Percentiles rank a stretch among this genome's conserved stretches.
Evolutionary conservation across 2,888 invertebrate species (phyloP).

Genomic region (Caenorhabditis plicata): DNA sequence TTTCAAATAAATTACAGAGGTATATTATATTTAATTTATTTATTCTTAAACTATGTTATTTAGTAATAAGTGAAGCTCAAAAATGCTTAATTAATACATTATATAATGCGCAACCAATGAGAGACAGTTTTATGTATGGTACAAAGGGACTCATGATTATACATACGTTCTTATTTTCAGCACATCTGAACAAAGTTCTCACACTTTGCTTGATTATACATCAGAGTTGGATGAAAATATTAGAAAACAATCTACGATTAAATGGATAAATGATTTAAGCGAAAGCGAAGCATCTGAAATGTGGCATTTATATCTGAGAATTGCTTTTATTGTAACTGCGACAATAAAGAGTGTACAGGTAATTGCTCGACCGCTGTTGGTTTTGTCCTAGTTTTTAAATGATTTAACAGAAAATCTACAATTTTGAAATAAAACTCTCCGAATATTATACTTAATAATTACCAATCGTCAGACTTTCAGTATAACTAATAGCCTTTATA

Average conservation of each 20-base stretch:
- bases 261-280: constrained; percentile 12
- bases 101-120: constrained; percentile 13
- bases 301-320: constrained; percentile 41
- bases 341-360: constrained; percentile 25
- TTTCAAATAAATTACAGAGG: neutral
- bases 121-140: constrained; percentile 6
- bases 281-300: constrained; percentile 15
- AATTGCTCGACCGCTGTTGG: no score
- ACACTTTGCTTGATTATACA: neutral
- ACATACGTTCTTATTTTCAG: constrained; percentile 4
- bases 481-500: no score
- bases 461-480: no score
- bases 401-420: neutral
- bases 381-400: constrained; percentile 3
- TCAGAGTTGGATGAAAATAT: constrained; percentile 8
- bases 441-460: no score
- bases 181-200: neutral
- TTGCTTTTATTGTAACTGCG: constrained; percentile 45
- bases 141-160: no score
- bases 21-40: neutral
- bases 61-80: constrained; percentile 33
- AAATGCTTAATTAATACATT: constrained; percentile 45
- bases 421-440: neutral
- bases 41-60: constrained; percentile 1
- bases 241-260: neutral